Conservation (phyloP, 2,797 vertebrate species). For the Calcarius lapponicus region DNA sequence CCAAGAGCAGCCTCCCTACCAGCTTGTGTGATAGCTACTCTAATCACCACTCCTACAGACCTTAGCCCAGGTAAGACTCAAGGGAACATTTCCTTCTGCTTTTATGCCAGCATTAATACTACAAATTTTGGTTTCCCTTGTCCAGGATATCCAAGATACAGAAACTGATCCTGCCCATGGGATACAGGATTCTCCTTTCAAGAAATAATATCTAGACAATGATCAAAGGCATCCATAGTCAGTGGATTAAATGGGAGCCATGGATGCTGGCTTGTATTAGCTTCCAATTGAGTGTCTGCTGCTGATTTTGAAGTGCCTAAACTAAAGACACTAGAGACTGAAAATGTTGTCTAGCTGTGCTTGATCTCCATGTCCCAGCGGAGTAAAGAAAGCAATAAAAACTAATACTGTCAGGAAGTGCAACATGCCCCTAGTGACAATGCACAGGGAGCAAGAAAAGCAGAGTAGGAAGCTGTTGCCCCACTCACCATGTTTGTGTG, state of each 20-base stretch:
- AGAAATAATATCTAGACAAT: not conserved
- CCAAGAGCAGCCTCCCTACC: not conserved
- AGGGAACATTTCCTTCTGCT: not conserved
- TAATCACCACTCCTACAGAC: not conserved
- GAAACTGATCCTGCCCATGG: not conserved
- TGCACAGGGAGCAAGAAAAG: not conserved
- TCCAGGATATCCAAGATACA: not conserved
- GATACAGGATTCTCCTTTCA: not conserved
- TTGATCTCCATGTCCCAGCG: not conserved
- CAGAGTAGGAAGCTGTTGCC: not conserved
- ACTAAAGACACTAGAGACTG: not conserved
- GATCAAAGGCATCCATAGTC: not conserved
- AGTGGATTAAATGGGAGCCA: not conserved
- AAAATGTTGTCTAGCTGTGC: not conserved
- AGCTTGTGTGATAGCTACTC: not conserved
- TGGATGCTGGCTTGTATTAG: not conserved
- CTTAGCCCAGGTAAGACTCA: not conserved
- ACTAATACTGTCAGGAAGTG: not conserved
- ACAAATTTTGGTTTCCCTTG: not conserved
- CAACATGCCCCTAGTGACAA: not conserved
- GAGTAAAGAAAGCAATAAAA: constrained; percentile 12
- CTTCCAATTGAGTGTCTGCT: not conserved
- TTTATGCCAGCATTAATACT: not conserved
- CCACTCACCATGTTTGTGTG: not conserved
- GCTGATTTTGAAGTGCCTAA: constrained; percentile 20